These are phyloP conservation scores for Brenthis daphne DNA, from an alignment of 2,888 invertebrate genomes.

Conservation along the genomic window DNA sequence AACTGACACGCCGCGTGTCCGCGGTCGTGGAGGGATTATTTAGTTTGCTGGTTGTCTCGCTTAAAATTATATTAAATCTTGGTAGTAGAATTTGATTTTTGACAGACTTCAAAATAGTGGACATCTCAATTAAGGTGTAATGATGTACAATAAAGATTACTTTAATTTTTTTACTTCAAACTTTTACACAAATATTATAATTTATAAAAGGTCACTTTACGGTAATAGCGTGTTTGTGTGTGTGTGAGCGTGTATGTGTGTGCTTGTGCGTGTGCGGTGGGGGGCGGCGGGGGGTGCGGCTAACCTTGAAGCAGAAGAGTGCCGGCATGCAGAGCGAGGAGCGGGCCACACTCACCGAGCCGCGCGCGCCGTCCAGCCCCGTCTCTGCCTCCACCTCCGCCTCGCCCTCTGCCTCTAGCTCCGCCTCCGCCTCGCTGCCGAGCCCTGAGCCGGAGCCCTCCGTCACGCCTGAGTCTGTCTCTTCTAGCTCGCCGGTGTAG, in stretches of 20 bases:
- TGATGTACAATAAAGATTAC: no score
- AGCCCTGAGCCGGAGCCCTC: constrained; percentile 38
- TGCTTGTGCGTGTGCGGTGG: constrained; percentile 31
- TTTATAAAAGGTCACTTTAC: no score
- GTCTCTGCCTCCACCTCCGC: constrained; percentile 24
- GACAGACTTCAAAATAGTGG: no score
- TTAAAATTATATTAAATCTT: no score
- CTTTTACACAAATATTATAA: no score
- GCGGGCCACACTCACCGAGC: constrained; percentile 65
- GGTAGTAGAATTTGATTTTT: no score
- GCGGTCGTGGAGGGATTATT: no score
- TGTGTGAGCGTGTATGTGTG: constrained; percentile 32
- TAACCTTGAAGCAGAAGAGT: constrained; percentile 94
- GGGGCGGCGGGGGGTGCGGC: constrained; percentile 46
- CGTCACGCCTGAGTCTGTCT: constrained; percentile 35
- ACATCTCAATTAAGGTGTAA: no score
- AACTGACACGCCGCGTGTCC: no score
- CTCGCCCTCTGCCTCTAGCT: constrained; percentile 17
- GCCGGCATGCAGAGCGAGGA: constrained; percentile 92
- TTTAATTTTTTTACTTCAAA: no score
- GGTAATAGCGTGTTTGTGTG: constrained; percentile 30
- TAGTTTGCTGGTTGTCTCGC: no score
- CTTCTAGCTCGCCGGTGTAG: constrained; percentile 32
- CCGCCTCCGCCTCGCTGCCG: constrained; percentile 21
- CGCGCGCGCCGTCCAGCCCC: constrained; percentile 39